Evolutionary conservation across 2,113 vertebrate genomes (phyloP).

Genomic region (Hassar affinis): DNA sequence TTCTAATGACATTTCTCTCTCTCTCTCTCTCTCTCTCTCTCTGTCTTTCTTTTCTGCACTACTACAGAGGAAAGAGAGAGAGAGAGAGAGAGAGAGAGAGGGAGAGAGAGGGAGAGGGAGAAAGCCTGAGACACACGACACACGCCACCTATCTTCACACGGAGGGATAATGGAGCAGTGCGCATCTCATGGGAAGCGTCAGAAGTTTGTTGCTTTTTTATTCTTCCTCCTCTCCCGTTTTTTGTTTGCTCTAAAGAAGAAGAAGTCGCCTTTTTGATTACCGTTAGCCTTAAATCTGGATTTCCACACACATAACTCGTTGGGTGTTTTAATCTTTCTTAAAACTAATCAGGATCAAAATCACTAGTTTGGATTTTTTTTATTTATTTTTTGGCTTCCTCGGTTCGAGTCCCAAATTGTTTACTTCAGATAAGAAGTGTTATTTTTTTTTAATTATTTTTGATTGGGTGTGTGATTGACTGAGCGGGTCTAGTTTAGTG

Average conservation of each 20-base stretch:
- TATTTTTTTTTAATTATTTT: neutral
- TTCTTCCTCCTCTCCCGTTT: conserved; percentile 41
- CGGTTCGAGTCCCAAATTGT: neutral
- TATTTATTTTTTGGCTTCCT: too few species aligned
- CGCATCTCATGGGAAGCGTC: conserved; percentile 96
- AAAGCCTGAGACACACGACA: conserved; percentile 98
- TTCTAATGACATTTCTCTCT: conserved; percentile 93
- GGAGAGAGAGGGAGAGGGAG: conserved; percentile 61
- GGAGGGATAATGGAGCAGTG: conserved; percentile 99
- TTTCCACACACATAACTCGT: neutral
- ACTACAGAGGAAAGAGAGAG: too few species aligned
- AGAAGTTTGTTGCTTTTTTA: conserved; percentile 78
- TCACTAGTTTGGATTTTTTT: neutral
- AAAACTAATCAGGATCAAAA: neutral
- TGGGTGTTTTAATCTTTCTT: neutral
- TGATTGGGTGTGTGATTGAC: too few species aligned
- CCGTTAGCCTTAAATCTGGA: neutral
- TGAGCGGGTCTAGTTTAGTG: neutral
- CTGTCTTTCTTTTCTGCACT: conserved; percentile 92
- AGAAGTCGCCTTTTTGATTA: neutral
- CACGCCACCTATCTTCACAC: conserved; percentile 99
- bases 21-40: conserved; percentile 32
- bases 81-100: conserved; percentile 3
- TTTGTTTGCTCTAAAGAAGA: neutral
- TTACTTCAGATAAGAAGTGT: neutral